Base-by-base conservation (phyloP, 2,888 invertebrate genomes). In the Stomorhina lunata region DNA sequence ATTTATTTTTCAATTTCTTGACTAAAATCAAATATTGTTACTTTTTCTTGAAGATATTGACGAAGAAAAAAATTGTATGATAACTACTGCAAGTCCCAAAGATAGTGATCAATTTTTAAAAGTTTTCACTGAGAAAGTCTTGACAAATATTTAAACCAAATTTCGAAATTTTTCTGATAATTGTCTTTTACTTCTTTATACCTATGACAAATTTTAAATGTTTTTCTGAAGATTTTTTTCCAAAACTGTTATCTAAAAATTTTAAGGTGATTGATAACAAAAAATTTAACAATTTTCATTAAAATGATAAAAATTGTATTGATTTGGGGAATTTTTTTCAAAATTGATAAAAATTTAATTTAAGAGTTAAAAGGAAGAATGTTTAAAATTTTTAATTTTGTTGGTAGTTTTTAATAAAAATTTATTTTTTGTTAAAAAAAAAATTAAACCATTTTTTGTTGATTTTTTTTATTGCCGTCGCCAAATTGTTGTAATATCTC, bases 231-330 rank as follows among this genome's bases (percentile, higher is more conserved):
- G 10, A 40, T 53, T 43, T 50, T 55, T n/a, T n/a, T n/a, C n/a
- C 2, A 22, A 32, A 66, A 66, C n/a, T 55, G 45, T 73, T 65
- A 75, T 66, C 75, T 57, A 0, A 22, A 17, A 37, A 22, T 61
- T 72, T 43, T 43, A 5, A 20, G 6, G 4, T 43, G 40, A 53
- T 68, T 72, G 77, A 77, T 81, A 76, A 77, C 65, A 37, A 69
- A 55, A n/a, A 69, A 71, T 76, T 71, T 4, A 71, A 81, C 72
- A 77, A 50, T 73, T 78, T 81, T 81, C 77, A 81, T 81, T 77
- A 73, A 73, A 73, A 12, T 34, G 81, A 73, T 77, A 73, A 68
- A 17, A 15, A 12, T n/a, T 9, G 9, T 34, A 27, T 69, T 75
- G 20, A 43, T 53, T 48, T 22, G 6, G 25, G 12, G 7, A 9